Conservation (phyloP, 2,113 vertebrate genomes). For the Fregetta grallaria region DNA sequence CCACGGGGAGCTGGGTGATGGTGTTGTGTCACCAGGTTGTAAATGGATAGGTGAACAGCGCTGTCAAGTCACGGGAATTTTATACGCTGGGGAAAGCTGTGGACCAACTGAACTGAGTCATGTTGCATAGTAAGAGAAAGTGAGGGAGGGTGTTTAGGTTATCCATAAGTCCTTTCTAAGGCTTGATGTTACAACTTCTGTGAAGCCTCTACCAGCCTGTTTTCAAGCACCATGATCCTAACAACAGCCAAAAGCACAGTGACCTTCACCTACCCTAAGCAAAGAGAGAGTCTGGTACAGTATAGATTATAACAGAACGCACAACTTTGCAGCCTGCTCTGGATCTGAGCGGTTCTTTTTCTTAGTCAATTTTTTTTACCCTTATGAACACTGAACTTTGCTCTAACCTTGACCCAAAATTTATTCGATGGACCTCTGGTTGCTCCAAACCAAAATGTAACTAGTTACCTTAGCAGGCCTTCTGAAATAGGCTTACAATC, state of each 20-base stretch:
- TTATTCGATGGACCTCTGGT: neutral
- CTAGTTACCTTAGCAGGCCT: neutral
- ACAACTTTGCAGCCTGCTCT: neutral
- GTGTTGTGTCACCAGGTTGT: fast-evolving
- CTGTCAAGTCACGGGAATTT: neutral
- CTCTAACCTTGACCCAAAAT: neutral
- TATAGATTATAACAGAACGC: neutral
- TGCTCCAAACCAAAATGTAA: neutral
- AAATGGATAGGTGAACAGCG: fast-evolving
- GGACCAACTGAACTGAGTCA: neutral
- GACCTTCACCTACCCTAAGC: neutral
- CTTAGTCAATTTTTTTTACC: neutral
- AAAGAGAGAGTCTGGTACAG: neutral
- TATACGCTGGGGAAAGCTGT: fast-evolving
- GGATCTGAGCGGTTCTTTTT: neutral
- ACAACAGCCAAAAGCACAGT: neutral
- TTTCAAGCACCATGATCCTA: neutral
- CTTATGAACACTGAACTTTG: neutral
- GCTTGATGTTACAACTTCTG: neutral
- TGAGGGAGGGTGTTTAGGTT: neutral
- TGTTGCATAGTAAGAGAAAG: neutral
- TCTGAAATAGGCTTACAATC: neutral
- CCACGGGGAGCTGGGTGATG: neutral
- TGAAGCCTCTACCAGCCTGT: neutral
- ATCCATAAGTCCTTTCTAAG: neutral